A percentile compares a stretch with the other conserved stretches of the same genome.
These are phyloP conservation scores for Sterna hirundo DNA, from an alignment of 2,113 vertebrate genomes.

Conservation along the genomic window DNA sequence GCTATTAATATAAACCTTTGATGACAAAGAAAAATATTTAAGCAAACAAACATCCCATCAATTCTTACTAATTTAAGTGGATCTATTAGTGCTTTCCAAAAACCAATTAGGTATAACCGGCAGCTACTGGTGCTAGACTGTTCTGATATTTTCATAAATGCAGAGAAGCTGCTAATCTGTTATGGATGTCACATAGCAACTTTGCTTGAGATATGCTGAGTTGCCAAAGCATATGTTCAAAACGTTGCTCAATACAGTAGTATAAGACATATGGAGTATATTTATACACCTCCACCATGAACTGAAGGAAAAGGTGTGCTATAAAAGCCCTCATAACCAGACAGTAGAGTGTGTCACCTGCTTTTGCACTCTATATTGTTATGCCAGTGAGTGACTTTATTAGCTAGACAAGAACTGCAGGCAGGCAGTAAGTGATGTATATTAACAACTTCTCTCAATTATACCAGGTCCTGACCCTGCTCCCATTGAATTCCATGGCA, in stretches of 20 bases:
- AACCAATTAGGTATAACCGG: neutral
- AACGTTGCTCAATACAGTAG: neutral
- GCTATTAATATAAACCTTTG: neutral
- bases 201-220: neutral
- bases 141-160: neutral
- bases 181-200: neutral
- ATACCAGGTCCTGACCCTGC: conserved; percentile 35
- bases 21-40: neutral
- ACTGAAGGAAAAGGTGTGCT: conserved; percentile 4
- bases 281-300: conserved; percentile 17
- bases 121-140: neutral
- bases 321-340: conserved; percentile 55
- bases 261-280: conserved; percentile 34
- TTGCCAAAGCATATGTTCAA: neutral
- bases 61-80: neutral
- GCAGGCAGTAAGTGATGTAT: conserved; percentile 42
- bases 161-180: neutral
- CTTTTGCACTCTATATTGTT: conserved; percentile 52
- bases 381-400: conserved; percentile 54
- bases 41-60: neutral
- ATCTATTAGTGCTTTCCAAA: neutral
- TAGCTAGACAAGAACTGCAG: conserved; percentile 53
- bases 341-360: conserved; percentile 14
- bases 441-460: conserved; percentile 67
- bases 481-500: conserved; percentile 12